A percentile compares a stretch with the other conserved stretches of the same genome.
These are phyloP conservation scores for Hemithea aestivaria DNA, from an alignment of 2,888 invertebrate species.

Conservation along the genomic window DNA sequence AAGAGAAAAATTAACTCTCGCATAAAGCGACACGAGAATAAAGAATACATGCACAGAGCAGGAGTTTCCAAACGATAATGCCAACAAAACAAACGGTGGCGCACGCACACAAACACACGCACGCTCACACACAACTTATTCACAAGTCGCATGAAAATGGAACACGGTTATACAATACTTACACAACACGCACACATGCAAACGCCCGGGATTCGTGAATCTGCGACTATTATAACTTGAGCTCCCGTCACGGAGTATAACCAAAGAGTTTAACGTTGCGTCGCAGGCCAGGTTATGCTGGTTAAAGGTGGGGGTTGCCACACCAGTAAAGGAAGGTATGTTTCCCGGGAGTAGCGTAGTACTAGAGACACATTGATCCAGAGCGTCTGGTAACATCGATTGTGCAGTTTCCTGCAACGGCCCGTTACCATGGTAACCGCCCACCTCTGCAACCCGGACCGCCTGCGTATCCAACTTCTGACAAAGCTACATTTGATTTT, in stretches of 20 bases:
- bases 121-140: conserved; percentile 67
- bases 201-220: conserved; percentile 58
- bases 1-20: too few relatives aligned
- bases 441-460: conserved; percentile 55
- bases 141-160: conserved; percentile 69
- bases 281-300: conserved; percentile 39
- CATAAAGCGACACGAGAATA: too few relatives aligned
- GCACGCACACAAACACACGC: conserved; percentile 55
- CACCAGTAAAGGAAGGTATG: conserved; percentile 49
- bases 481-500: conserved; percentile 53
- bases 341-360: conserved; percentile 74
- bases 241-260: conserved; percentile 36
- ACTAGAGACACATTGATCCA: conserved; percentile 80
- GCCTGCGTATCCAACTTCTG: conserved; percentile 55
- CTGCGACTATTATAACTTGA: conserved; percentile 35
- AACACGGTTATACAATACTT: conserved; percentile 54
- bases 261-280: conserved; percentile 29
- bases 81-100: conserved; percentile 70
- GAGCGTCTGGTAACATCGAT: conserved; percentile 78
- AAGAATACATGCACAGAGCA: conserved; percentile 33
- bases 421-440: conserved; percentile 64
- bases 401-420: conserved; percentile 77
- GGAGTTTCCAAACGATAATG: conserved; percentile 57
- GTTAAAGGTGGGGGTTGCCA: conserved; percentile 40
- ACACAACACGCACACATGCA: conserved; percentile 48